Percentiles rank a stretch among this genome's conserved stretches.
These are phyloP conservation scores for Drosophila sucinea DNA, from an alignment of 1,140 invertebrate genomes.

Conservation along the genomic window DNA sequence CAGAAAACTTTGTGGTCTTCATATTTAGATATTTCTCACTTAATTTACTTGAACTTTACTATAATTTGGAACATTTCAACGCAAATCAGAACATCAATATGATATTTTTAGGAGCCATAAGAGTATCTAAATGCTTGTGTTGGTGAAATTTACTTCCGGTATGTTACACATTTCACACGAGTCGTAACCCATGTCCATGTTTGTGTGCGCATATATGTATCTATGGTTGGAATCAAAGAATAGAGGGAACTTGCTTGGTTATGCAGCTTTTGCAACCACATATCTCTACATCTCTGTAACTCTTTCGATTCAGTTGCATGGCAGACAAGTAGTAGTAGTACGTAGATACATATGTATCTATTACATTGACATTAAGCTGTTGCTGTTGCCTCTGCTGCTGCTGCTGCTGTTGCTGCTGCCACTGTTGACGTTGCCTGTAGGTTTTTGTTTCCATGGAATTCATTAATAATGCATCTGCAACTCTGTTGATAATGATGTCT, in stretches of 20 bases:
- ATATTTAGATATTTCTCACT: no score
- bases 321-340: conserved; percentile 11
- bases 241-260: conserved; percentile 14
- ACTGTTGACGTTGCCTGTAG: neutral
- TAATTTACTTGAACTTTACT: no score
- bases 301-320: conserved; percentile 30
- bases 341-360: conserved; percentile 41
- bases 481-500: conserved; percentile 26
- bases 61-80: no score
- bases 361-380: conserved; percentile 17
- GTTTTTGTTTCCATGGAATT: conserved; percentile 60
- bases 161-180: conserved; percentile 2
- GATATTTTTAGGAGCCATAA: neutral
- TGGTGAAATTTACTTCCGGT: neutral
- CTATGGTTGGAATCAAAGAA: conserved; percentile 19
- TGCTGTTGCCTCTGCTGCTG: conserved; percentile 20
- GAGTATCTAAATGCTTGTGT: neutral
- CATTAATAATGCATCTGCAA: conserved; percentile 68
- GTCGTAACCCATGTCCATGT: neutral
- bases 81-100: no score
- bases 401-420: conserved; percentile 12
- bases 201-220: conserved; percentile 40
- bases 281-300: conserved; percentile 22
- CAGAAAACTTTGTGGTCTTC: no score
- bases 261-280: neutral